phyloP scores from a whole-genome alignment of 2,888 invertebrate species.

The Leptinotarsa tumamoca region DNA sequence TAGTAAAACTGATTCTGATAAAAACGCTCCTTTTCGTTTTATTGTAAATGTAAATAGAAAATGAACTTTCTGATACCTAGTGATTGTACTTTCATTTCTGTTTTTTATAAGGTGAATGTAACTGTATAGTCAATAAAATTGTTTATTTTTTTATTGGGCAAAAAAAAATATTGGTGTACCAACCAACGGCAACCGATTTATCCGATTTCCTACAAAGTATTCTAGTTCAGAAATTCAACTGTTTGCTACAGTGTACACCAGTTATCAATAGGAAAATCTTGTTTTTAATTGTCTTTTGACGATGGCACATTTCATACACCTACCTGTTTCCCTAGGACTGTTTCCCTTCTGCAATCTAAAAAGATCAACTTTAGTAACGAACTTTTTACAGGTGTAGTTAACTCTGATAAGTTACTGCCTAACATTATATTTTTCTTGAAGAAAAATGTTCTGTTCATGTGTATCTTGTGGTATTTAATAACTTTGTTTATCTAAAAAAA shows the following conservation, averaged over 20 bases:
- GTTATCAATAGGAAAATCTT: neutral
- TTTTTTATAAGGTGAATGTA: conserved; percentile 33
- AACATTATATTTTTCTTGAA: too few species aligned
- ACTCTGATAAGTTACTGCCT: too few species aligned
- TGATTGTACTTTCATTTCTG: conserved; percentile 34
- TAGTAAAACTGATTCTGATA: conserved; percentile 24
- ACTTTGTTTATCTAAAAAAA: too few species aligned
- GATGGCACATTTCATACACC: too few species aligned
- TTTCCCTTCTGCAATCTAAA: too few species aligned
- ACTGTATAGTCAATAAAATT: conserved; percentile 42
- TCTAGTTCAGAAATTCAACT: neutral
- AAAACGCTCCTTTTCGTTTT: conserved; percentile 31
- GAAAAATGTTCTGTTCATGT: too few species aligned
- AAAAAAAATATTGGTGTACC: conserved; percentile 33
- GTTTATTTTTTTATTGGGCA: conserved; percentile 43
- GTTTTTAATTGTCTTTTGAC: too few species aligned
- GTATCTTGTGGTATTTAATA: too few species aligned
- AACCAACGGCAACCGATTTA: neutral
- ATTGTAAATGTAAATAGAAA: conserved; percentile 46
- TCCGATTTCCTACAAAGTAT: neutral
- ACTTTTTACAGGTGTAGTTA: too few species aligned
- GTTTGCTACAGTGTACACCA: neutral
- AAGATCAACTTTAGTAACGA: too few species aligned
- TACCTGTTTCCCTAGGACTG: too few species aligned
- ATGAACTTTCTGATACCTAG: conserved; percentile 29